Conservation (phyloP, 2,797 vertebrate species). For the Parotocinclus haroldoi region DNA sequence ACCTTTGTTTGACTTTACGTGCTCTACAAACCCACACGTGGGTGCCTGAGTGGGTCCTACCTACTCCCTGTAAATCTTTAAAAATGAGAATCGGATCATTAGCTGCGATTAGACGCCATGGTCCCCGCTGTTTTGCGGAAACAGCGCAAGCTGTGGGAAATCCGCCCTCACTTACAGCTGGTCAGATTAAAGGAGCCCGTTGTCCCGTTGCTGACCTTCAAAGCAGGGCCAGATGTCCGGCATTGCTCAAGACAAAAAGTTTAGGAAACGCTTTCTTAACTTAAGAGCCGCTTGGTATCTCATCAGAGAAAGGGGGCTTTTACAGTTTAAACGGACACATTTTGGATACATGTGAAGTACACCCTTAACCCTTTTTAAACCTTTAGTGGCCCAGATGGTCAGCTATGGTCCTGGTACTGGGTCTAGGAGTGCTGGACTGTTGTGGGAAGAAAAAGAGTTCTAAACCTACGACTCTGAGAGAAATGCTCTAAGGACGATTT, state of each 20-base stretch:
- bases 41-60: not conserved
- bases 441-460: too few species aligned
- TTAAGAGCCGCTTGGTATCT: slow-evolving; percentile 47
- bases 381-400: not conserved
- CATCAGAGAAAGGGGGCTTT: slow-evolving; percentile 15
- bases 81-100: slow-evolving; percentile 28
- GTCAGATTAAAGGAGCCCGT: slow-evolving; percentile 71
- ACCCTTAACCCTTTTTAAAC: not conserved
- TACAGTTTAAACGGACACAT: not conserved
- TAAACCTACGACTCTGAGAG: too few species aligned
- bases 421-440: too few species aligned
- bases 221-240: slow-evolving; percentile 71
- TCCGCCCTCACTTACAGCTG: slow-evolving; percentile 65
- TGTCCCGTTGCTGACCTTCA: slow-evolving; percentile 74
- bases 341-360: too few species aligned
- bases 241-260: slow-evolving; percentile 63
- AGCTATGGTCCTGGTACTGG: too few species aligned
- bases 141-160: slow-evolving; percentile 53
- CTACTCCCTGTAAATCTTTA: not conserved
- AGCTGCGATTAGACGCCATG: slow-evolving; percentile 58
- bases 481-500: too few species aligned
- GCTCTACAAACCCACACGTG: not conserved
- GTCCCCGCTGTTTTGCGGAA: slow-evolving; percentile 64
- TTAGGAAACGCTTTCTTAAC: slow-evolving; percentile 68
- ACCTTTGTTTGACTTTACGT: slow-evolving; percentile 2